These are phyloP conservation scores for Scylla paramamosain DNA, from an alignment of 1,140 invertebrate species.

Conservation along the genomic window DNA sequence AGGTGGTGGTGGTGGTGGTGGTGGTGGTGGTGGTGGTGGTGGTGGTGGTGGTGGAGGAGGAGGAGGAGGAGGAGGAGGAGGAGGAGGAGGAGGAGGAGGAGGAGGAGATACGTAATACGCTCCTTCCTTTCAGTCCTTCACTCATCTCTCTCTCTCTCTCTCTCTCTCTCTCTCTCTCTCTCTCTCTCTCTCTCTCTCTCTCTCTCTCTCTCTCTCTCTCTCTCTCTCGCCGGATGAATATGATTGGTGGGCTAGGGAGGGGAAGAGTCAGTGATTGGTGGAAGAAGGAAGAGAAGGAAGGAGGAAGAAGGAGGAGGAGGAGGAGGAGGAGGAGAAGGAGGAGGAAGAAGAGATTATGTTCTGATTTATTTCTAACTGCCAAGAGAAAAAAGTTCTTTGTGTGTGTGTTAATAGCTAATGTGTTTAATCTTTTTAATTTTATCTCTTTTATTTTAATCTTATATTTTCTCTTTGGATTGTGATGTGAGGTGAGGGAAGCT, in stretches of 20 bases:
- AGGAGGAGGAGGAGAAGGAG: too few relatives aligned
- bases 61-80: not conserved
- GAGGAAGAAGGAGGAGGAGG: not conserved
- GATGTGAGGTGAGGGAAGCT: too few relatives aligned
- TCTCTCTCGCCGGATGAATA: too few relatives aligned
- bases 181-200: slow-evolving; percentile 47
- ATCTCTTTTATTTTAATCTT: too few relatives aligned
- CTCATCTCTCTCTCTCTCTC: slow-evolving; percentile 38
- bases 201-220: not conserved
- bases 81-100: not conserved
- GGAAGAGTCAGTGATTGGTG: not conserved
- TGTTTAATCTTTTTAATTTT: too few relatives aligned
- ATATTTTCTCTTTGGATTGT: too few relatives aligned
- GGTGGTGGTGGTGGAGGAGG: not conserved
- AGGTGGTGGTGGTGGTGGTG: not conserved
- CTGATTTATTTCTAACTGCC: too few relatives aligned
- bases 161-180: slow-evolving; percentile 48
- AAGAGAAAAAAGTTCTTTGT: too few relatives aligned
- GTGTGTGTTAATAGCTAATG: too few relatives aligned
- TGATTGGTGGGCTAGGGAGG: not conserved
- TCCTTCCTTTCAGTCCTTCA: not conserved
- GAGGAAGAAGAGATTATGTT: too few relatives aligned
- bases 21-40: not conserved
- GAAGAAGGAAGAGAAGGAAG: not conserved
- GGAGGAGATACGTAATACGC: not conserved